Percentiles rank a stretch among this genome's conserved stretches.
Conservation (phyloP, 2,888 invertebrate species). For the Eilema caniola region DNA sequence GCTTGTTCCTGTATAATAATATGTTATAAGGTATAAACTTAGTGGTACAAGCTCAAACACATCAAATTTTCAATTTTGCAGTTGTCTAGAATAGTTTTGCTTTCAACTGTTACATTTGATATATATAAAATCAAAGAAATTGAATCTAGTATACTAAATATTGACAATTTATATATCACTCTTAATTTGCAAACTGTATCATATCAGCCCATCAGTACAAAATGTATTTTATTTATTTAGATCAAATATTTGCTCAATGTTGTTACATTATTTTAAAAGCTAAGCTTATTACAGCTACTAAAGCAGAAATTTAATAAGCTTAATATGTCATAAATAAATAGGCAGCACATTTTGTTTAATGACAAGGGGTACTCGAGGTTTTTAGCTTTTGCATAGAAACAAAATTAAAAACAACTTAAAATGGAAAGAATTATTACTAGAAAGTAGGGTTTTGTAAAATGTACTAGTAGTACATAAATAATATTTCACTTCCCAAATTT, state of each 20-base stretch:
- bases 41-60: too few relatives aligned
- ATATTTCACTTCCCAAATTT: constrained; percentile 25
- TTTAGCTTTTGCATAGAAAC: background rate
- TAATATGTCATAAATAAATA: background rate
- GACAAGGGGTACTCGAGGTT: background rate
- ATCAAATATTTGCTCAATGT: constrained; percentile 48
- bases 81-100: background rate
- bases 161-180: too few relatives aligned
- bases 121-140: background rate
- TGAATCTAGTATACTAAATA: background rate
- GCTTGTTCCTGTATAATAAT: background rate
- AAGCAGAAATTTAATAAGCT: background rate
- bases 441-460: constrained; percentile 12
- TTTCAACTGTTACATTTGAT: background rate
- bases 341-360: background rate
- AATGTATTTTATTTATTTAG: constrained; percentile 13
- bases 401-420: background rate
- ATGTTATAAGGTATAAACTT: too few relatives aligned
- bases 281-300: constrained; percentile 2
- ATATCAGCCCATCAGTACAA: background rate
- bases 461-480: background rate
- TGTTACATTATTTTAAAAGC: constrained; percentile 16
- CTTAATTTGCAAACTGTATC: background rate
- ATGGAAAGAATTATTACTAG: constrained; percentile 1
- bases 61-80: background rate